phyloP scores from a whole-genome alignment of 2,888 invertebrate species.

The Trissoscelio sp. region DNA sequence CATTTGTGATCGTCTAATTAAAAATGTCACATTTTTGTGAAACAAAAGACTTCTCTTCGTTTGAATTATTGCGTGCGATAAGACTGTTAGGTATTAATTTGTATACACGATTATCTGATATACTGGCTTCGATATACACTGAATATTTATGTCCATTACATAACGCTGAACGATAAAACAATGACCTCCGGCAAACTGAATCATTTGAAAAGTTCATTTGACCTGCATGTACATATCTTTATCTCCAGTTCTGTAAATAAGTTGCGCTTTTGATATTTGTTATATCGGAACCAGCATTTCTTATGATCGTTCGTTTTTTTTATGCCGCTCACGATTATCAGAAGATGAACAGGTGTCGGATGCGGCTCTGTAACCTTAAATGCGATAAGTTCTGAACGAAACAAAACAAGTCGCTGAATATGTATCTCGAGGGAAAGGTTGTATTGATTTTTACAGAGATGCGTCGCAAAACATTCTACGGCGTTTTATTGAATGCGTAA shows the following conservation, averaged over 20 bases:
- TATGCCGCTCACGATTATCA: constrained; percentile 18
- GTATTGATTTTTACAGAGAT: constrained; percentile 45
- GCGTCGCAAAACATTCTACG: constrained; percentile 23
- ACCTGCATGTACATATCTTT: constrained; percentile 7
- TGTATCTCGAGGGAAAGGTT: constrained; percentile 25
- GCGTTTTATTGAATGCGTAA: constrained; percentile 37
- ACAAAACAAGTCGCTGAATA: constrained; percentile 14
- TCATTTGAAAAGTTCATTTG: constrained; percentile 19
- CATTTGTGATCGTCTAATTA: too few species aligned
- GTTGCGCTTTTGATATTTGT: not conserved
- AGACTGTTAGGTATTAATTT: constrained; percentile 57
- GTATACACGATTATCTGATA: constrained; percentile 38
- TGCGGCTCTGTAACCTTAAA: constrained; percentile 36
- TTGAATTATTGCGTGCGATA: constrained; percentile 23
- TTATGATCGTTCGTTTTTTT: constrained; percentile 4
- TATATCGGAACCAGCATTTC: constrained; percentile 7
- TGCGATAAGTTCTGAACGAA: not conserved
- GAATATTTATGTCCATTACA: constrained; percentile 27
- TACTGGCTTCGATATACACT: constrained; percentile 16
- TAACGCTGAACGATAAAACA: constrained; percentile 20
- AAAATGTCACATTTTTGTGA: constrained; percentile 13
- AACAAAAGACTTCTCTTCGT: constrained; percentile 18
- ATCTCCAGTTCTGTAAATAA: constrained; percentile 37
- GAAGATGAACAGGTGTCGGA: constrained; percentile 26
- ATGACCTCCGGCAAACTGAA: constrained; percentile 1